These are phyloP conservation scores for Patella caerulea DNA, from an alignment of 2,888 invertebrate genomes.

Conservation along the genomic window DNA sequence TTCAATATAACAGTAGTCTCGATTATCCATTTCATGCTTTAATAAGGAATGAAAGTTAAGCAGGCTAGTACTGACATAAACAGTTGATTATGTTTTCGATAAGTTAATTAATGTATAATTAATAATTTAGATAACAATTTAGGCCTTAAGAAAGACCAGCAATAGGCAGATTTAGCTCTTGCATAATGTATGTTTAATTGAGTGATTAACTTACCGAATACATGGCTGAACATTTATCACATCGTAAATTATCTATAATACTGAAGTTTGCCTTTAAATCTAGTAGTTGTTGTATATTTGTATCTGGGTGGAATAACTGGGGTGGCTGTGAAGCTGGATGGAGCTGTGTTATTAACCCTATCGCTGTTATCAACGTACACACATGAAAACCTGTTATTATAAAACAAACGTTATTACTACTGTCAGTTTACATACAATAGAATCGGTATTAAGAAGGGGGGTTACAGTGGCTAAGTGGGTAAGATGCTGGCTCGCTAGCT, in stretches of 20 bases:
- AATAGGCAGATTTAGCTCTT: too few relatives aligned
- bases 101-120: too few relatives aligned
- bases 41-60: too few relatives aligned
- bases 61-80: too few relatives aligned
- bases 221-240: constrained; percentile 62
- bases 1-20: too few relatives aligned
- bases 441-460: constrained; percentile 12
- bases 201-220: constrained; percentile 45
- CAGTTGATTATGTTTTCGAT: too few relatives aligned
- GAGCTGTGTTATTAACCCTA: constrained; percentile 56
- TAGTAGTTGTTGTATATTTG: constrained; percentile 63
- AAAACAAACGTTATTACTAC: constrained; percentile 14
- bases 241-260: constrained; percentile 55
- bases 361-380: constrained; percentile 50
- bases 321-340: constrained; percentile 62
- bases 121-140: too few relatives aligned
- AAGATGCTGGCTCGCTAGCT: too few relatives aligned
- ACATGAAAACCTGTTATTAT: constrained; percentile 48
- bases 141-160: too few relatives aligned
- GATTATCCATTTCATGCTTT: too few relatives aligned
- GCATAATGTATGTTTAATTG: too few relatives aligned
- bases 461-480: not conserved
- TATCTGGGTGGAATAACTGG: constrained; percentile 60
- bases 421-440: not conserved
- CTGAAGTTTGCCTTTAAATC: constrained; percentile 65